Evolutionary conservation across 2,113 vertebrate genomes (phyloP).

Genomic region (Aptenodytes patagonicus): DNA sequence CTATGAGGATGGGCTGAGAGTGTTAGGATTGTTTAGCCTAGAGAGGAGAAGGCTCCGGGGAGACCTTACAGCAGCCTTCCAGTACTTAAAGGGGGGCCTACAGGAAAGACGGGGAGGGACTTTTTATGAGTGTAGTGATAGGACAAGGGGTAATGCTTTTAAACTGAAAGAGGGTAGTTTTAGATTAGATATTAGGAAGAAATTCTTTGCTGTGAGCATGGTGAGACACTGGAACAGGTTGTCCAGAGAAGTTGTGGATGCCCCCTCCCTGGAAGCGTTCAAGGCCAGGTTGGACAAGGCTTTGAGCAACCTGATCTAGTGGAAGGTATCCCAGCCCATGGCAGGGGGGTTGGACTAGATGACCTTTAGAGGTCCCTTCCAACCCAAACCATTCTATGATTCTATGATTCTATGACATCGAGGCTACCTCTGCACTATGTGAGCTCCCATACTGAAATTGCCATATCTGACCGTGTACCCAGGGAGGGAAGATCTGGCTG

Average conservation of each 20-base stretch:
- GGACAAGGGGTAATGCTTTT: background rate
- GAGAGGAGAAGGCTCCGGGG: background rate
- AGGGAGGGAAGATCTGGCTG: background rate
- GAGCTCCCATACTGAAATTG: background rate
- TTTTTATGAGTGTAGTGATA: background rate
- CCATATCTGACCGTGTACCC: background rate
- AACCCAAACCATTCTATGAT: background rate
- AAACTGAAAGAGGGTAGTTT: background rate
- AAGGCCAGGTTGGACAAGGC: background rate
- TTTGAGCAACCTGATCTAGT: background rate
- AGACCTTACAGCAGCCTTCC: background rate
- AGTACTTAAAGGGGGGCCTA: background rate
- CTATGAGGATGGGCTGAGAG: background rate
- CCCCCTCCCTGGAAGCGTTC: background rate
- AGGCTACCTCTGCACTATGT: background rate
- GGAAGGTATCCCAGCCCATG: background rate
- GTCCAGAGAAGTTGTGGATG: background rate
- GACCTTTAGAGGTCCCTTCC: background rate
- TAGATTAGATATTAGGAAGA: background rate
- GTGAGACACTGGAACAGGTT: background rate
- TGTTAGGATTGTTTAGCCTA: background rate
- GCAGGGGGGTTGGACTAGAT: background rate
- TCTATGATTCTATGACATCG: background rate
- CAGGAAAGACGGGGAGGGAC: background rate
- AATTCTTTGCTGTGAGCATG: background rate